phyloP scores from a whole-genome alignment of 2,797 vertebrate genomes.

The Gymnopithys bicolor region DNA sequence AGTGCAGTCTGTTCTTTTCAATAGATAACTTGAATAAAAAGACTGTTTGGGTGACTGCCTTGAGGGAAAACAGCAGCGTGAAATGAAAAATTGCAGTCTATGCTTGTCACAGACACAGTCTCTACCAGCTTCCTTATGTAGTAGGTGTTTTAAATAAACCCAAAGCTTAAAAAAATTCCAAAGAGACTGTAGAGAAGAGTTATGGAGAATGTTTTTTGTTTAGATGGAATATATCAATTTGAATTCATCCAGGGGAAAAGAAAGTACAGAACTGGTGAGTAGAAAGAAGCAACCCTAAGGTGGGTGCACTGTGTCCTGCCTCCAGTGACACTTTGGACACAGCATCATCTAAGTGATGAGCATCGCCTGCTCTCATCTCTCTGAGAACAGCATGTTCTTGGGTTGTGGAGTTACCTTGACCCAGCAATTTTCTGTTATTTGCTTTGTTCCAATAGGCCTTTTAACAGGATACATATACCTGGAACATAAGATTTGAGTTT shows the following conservation, averaged over 20 bases:
- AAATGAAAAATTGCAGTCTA: neutral
- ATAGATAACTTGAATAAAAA: neutral
- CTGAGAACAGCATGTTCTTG: neutral
- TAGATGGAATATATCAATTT: neutral
- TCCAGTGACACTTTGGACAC: neutral
- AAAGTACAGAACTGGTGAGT: fast-evolving
- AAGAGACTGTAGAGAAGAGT: neutral
- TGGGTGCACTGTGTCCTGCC: neutral
- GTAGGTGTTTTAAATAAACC: neutral
- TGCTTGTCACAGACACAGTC: neutral
- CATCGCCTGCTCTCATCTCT: neutral
- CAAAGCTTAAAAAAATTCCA: neutral
- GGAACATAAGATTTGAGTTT: neutral
- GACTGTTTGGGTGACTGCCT: neutral
- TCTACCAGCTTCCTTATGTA: neutral
- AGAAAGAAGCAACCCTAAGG: neutral
- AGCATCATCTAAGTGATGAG: fast-evolving
- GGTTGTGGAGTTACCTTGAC: neutral
- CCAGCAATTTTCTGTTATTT: neutral
- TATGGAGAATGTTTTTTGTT: neutral
- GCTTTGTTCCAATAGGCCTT: neutral
- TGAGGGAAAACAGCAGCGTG: neutral
- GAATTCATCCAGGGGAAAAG: neutral
- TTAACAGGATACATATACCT: fast-evolving
- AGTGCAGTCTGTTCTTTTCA: neutral